These are phyloP conservation scores for Xestoiulus laeticollis DNA, from an alignment of 2,888 invertebrate species.

Conservation along the genomic window DNA sequence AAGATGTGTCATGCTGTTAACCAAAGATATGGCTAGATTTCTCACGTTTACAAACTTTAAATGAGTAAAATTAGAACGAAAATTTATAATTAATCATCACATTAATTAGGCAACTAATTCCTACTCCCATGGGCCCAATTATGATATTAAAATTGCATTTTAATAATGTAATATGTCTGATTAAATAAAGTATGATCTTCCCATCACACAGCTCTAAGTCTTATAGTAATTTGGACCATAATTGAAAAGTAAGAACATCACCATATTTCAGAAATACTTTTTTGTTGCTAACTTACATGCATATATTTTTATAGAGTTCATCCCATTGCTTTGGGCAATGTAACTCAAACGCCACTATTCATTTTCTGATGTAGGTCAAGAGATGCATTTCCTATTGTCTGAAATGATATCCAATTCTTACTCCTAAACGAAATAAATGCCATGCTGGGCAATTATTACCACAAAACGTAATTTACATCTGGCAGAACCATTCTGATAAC, in stretches of 20 bases:
- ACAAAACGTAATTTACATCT: not conserved
- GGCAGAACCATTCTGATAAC: not conserved
- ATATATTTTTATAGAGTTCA: not conserved
- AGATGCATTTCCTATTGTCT: constrained; percentile 26
- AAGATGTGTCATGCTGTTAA: not conserved
- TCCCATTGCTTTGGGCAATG: not conserved
- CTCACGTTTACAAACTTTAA: not conserved
- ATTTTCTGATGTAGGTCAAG: not conserved
- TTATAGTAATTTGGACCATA: not conserved
- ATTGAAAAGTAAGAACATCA: not conserved
- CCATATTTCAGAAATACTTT: not conserved
- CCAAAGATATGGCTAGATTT: not conserved
- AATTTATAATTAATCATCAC: too few species aligned
- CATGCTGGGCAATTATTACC: constrained; percentile 5
- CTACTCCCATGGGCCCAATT: not conserved
- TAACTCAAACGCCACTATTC: not conserved
- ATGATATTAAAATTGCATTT: not conserved
- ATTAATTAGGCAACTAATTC: not conserved
- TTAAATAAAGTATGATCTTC: not conserved
- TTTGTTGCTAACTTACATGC: not conserved
- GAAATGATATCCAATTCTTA: constrained; percentile 10
- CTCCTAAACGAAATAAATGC: constrained; percentile 5
- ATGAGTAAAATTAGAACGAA: not conserved
- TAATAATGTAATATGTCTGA: not conserved
- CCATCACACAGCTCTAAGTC: not conserved